Percentiles rank a stretch among this genome's conserved stretches.
Evolutionary conservation across 2,888 invertebrate species (phyloP).

Genomic region (Trichopria drosophilae): DNA sequence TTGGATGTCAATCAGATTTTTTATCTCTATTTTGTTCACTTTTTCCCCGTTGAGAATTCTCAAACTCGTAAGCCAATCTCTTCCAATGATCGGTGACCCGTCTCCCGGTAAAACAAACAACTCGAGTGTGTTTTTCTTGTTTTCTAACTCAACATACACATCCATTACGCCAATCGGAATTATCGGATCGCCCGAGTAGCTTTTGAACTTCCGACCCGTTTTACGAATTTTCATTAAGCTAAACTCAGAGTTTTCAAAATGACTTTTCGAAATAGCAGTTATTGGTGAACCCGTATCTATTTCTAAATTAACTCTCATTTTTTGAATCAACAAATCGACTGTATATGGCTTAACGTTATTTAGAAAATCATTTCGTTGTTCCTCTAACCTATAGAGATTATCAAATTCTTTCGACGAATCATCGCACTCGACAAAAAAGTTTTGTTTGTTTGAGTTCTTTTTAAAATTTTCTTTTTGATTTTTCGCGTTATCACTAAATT

Average conservation of each 20-base stretch:
- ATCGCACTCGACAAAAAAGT: conserved; percentile 1
- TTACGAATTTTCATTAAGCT: not conserved
- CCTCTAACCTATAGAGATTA: conserved; percentile 11
- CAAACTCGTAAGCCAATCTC: conserved; percentile 23
- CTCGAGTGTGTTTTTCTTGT: not conserved
- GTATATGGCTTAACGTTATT: conserved; percentile 19
- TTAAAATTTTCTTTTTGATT: conserved; percentile 1
- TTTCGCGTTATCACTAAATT: not conserved
- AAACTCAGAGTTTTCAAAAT: conserved; percentile 9
- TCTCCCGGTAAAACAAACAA: conserved; percentile 28
- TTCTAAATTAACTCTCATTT: conserved; percentile 14
- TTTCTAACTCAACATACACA: conserved; percentile 21
- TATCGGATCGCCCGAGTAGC: conserved; percentile 20
- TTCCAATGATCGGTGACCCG: conserved; percentile 24
- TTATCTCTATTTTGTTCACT: not conserved
- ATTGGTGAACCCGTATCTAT: conserved; percentile 29
- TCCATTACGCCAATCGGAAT: conserved; percentile 11
- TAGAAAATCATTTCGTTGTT: conserved; percentile 1
- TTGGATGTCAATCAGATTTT: not conserved
- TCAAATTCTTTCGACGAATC: conserved; percentile 8
- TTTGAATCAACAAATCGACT: conserved; percentile 7
- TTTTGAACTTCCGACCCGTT: conserved; percentile 16
- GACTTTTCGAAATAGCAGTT: conserved; percentile 25
- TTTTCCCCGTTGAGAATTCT: conserved; percentile 1
- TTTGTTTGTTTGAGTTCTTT: too few species aligned